Evolutionary conservation across 37 sponge, comb jelly and placozoan species (phyloP).

Genomic region (Amphimedon queenslandica): DNA sequence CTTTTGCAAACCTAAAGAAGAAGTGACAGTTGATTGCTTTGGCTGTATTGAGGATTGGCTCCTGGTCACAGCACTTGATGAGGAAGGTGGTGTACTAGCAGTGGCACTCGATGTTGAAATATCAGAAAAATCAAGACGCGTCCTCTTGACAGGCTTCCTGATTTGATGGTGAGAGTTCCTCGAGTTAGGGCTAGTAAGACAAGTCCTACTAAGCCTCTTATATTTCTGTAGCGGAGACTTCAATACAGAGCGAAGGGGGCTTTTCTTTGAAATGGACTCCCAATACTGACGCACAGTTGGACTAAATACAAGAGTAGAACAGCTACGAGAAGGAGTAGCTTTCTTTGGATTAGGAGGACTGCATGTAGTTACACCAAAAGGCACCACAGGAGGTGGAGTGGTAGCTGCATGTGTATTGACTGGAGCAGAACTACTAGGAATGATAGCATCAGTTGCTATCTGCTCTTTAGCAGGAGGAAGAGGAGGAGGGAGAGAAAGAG

Average conservation of each 20-base stretch:
- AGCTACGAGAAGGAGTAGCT: neutral
- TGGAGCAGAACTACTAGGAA: neutral
- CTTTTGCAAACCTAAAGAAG: neutral
- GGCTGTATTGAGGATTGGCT: neutral
- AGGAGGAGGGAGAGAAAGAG: neutral
- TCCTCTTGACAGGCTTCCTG: no score
- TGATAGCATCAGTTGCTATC: neutral
- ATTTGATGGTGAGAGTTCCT: no score
- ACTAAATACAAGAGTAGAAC: neutral
- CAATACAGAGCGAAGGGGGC: neutral
- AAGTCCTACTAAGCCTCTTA: no score
- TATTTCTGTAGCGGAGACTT: conserved; percentile 44
- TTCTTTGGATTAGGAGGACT: neutral
- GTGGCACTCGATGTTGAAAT: neutral
- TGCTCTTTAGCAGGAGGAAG: neutral
- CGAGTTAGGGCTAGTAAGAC: no score
- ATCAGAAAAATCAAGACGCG: no score
- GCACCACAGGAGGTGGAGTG: neutral
- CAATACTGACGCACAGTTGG: conserved; percentile 16
- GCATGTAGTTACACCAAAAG: no score
- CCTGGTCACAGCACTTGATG: neutral
- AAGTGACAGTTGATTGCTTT: neutral
- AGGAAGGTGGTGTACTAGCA: neutral
- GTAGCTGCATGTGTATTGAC: neutral
- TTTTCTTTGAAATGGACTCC: conserved; percentile 2